Conservation (phyloP, 1,140 invertebrate genomes). For the Ceratitis capitata region DNA sequence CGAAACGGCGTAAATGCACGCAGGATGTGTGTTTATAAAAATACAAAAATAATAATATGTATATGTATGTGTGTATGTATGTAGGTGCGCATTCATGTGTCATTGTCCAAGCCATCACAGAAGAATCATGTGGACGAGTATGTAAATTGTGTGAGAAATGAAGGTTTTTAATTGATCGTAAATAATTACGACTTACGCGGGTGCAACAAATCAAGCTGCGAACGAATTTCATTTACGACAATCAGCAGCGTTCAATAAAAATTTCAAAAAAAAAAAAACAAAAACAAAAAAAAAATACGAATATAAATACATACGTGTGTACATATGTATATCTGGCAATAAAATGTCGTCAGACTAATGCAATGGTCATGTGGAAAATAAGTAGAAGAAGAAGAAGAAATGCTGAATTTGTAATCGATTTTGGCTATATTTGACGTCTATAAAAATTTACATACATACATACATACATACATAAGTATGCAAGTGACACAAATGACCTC, state of each 20-base stretch:
- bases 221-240: slow-evolving; percentile 27
- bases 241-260: slow-evolving; percentile 25
- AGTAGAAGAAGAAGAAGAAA: background rate
- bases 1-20: too few species aligned
- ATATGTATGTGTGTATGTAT: background rate
- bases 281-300: too few species aligned
- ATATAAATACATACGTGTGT: too few species aligned
- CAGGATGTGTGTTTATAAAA: too few species aligned
- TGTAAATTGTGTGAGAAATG: slow-evolving; percentile 13
- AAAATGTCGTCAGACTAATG: background rate
- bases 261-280: background rate
- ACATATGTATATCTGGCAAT: background rate
- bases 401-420: background rate
- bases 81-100: background rate
- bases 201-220: slow-evolving; percentile 20
- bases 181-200: slow-evolving; percentile 38
- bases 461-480: too few species aligned
- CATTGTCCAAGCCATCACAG: background rate
- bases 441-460: too few species aligned
- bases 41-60: too few species aligned
- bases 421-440: too few species aligned
- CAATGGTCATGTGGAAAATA: too few species aligned
- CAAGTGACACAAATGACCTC: background rate
- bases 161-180: slow-evolving; percentile 34
- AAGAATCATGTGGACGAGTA: background rate